phyloP scores from a whole-genome alignment of 2,888 invertebrate genomes.

The Spodoptera picta region DNA sequence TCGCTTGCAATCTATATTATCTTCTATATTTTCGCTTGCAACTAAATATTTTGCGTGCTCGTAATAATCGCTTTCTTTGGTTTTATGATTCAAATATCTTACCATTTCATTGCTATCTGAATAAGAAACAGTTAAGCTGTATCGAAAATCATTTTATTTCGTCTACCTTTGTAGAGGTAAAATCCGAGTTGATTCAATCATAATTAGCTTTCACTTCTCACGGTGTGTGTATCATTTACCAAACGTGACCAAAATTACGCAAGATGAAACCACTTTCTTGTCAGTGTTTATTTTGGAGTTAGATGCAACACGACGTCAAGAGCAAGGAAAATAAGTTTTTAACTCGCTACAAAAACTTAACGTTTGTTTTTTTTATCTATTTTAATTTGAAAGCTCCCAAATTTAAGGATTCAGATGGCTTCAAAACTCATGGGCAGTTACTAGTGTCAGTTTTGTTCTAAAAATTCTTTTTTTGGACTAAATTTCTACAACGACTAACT shows the following conservation, averaged over 20 bases:
- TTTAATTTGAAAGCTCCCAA: conserved; percentile 30
- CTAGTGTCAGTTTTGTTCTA: not conserved
- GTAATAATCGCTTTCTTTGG: conserved; percentile 34
- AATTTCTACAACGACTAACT: conserved; percentile 1
- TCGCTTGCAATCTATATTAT: conserved; percentile 7
- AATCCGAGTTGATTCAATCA: conserved; percentile 4
- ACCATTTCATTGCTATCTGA: conserved; percentile 15
- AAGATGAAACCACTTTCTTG: conserved; percentile 61
- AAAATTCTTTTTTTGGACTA: not conserved
- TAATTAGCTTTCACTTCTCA: conserved; percentile 12
- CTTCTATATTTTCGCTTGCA: conserved; percentile 16
- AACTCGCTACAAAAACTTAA: conserved; percentile 33
- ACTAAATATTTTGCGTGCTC: conserved; percentile 36
- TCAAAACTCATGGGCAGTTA: conserved; percentile 3
- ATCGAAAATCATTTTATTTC: too few species aligned
- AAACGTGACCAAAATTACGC: conserved; percentile 64
- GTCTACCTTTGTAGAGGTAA: too few species aligned
- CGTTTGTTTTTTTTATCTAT: conserved; percentile 39
- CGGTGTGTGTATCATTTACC: conserved; percentile 44
- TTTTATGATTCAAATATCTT: conserved; percentile 32
- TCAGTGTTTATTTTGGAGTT: conserved; percentile 61
- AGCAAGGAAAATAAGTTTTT: conserved; percentile 31
- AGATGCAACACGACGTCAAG: conserved; percentile 26
- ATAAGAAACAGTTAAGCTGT: conserved; percentile 20
- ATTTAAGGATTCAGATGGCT: conserved; percentile 12